Conservation (phyloP, 2,888 invertebrate species). For the Strigamia maritima region DNA sequence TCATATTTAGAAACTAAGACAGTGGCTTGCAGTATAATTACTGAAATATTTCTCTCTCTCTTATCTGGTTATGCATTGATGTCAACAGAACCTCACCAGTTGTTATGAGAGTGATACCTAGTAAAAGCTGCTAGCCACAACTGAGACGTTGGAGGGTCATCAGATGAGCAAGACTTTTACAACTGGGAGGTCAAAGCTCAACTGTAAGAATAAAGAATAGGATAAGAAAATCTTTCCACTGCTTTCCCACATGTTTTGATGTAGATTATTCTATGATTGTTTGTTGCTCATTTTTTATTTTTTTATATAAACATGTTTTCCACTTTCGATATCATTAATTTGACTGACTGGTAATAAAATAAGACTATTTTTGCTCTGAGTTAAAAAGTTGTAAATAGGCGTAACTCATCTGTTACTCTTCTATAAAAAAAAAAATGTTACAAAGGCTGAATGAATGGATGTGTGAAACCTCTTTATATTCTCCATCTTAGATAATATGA, state of each 20-base stretch:
- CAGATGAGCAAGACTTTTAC: neutral
- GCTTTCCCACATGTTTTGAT: neutral
- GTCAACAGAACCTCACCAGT: neutral
- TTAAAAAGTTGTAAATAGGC: neutral
- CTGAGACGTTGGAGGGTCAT: neutral
- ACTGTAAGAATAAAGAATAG: neutral
- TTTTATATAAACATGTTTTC: neutral
- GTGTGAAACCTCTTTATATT: neutral
- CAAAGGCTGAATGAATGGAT: neutral
- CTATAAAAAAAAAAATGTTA: neutral
- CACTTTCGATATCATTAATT: neutral
- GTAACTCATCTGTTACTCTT: neutral
- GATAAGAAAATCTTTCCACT: neutral
- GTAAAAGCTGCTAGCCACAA: neutral
- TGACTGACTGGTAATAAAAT: neutral
- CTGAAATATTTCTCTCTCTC: neutral
- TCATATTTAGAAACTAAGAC: neutral
- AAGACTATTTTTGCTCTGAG: neutral
- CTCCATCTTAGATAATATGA: neutral
- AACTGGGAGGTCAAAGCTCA: neutral
- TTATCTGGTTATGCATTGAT: neutral
- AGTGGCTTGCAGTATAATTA: neutral
- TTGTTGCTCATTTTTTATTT: neutral
- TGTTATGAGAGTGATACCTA: neutral
- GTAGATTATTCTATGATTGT: neutral